phyloP scores from a whole-genome alignment of 2,888 invertebrate genomes.

The Belgica antarctica region DNA sequence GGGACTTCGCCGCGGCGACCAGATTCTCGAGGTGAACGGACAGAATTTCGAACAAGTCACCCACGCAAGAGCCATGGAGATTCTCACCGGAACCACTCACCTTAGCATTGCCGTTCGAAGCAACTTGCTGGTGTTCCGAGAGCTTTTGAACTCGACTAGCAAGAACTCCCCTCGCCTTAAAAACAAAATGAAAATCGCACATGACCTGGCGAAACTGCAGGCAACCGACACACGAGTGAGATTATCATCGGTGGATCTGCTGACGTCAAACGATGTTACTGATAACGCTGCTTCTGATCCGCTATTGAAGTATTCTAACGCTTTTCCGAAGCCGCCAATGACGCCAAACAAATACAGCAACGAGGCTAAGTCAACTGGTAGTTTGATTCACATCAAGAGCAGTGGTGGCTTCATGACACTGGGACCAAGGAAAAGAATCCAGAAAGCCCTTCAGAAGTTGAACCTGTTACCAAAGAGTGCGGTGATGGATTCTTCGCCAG shows the following conservation, averaged over 20 bases:
- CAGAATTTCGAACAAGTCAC: conserved; percentile 94
- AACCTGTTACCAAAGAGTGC: conserved; percentile 80
- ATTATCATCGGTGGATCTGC: conserved; percentile 74
- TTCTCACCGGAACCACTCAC: conserved; percentile 90
- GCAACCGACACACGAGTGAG: conserved; percentile 67
- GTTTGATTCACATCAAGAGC: conserved; percentile 55
- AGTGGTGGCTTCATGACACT: conserved; percentile 82
- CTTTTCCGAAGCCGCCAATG: conserved; percentile 51
- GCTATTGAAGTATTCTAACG: conserved; percentile 49
- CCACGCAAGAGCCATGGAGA: conserved; percentile 87
- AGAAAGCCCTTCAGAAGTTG: conserved; percentile 84
- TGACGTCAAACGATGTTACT: conserved; percentile 47
- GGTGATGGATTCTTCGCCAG: conserved; percentile 57
- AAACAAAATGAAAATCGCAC: conserved; percentile 51
- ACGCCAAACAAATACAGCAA: neutral
- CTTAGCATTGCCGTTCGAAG: conserved; percentile 95
- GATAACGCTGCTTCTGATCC: conserved; percentile 52
- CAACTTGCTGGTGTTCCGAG: conserved; percentile 83
- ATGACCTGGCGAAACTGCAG: conserved; percentile 67
- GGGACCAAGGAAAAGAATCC: conserved; percentile 78
- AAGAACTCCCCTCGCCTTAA: conserved; percentile 72
- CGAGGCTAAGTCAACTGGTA: conserved; percentile 50
- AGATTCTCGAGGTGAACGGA: conserved; percentile 96
- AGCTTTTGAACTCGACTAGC: conserved; percentile 58
- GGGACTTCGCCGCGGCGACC: conserved; percentile 94